A percentile compares a stretch with the other conserved stretches of the same genome.
Conservation (phyloP, 2,797 vertebrate species). For the Tenualosa thibaudeaui region DNA sequence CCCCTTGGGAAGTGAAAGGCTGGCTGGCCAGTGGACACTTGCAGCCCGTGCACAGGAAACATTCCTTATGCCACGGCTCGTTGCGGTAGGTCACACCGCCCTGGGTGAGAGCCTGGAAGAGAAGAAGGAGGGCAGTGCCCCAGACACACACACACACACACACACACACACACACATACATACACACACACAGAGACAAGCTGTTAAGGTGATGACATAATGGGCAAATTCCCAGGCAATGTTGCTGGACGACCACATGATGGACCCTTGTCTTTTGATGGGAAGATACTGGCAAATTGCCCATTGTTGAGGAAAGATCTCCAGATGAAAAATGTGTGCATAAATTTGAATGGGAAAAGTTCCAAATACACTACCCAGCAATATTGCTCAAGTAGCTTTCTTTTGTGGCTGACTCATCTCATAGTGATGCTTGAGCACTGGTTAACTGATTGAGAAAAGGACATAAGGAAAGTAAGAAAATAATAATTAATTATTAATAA, state of each 20-base stretch:
- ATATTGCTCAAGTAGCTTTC: no score
- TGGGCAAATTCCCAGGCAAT: no score
- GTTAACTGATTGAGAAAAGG: not conserved
- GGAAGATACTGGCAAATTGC: no score
- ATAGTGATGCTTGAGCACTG: not conserved
- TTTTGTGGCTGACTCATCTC: not conserved
- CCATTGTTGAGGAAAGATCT: no score
- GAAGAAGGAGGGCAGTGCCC: not conserved
- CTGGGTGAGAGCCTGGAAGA: constrained; percentile 84
- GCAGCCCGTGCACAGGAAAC: constrained; percentile 90
- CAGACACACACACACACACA: not conserved
- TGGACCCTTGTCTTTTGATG: no score
- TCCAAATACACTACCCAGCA: no score
- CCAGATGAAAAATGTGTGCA: no score
- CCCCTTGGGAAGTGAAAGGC: constrained; percentile 93
- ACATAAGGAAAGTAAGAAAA: no score
- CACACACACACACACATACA: not conserved
- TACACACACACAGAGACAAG: not conserved
- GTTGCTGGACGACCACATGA: no score
- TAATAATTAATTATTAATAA: no score
- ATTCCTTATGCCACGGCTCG: constrained; percentile 93
- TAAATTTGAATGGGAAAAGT: no score
- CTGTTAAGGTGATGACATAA: not conserved
- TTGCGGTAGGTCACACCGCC: constrained; percentile 93
- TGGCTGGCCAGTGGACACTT: constrained; percentile 85